Percentiles rank a stretch among this genome's conserved stretches.
Evolutionary conservation across 2,113 vertebrate genomes (phyloP).

Genomic region (Chaenocephalus aceratus): DNA sequence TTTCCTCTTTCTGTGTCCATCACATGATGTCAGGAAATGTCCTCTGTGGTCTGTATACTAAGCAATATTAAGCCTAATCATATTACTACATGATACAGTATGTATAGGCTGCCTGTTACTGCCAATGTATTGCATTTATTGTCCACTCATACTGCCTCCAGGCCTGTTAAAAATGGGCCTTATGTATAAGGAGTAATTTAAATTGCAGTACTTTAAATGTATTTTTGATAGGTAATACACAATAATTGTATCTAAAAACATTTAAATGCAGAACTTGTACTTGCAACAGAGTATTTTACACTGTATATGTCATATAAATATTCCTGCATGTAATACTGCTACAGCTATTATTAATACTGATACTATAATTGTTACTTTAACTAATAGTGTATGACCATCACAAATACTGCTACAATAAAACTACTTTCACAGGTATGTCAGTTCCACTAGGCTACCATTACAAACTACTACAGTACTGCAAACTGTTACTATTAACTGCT

Average conservation of each 20-base stretch:
- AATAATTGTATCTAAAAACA: no score
- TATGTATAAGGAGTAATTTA: no score
- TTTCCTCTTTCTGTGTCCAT: slow-evolving; percentile 53
- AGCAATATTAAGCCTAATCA: not conserved
- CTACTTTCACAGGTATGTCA: not conserved
- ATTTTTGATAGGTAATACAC: no score
- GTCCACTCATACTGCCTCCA: no score
- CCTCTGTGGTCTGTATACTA: not conserved
- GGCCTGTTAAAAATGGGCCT: no score
- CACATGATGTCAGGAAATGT: slow-evolving; percentile 22
- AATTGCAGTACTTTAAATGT: no score
- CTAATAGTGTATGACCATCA: not conserved
- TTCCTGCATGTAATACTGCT: no score
- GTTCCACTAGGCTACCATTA: not conserved
- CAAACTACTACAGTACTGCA: not conserved
- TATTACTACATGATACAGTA: not conserved
- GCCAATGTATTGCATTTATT: not conserved
- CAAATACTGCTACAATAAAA: not conserved
- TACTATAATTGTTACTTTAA: not conserved
- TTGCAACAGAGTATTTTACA: no score
- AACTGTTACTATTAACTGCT: not conserved
- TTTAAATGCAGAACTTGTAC: no score
- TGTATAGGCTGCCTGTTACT: not conserved
- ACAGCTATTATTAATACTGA: not conserved
- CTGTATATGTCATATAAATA: no score